Base-by-base conservation (phyloP, 2,113 vertebrate species). In the Trinectes maculatus region DNA sequence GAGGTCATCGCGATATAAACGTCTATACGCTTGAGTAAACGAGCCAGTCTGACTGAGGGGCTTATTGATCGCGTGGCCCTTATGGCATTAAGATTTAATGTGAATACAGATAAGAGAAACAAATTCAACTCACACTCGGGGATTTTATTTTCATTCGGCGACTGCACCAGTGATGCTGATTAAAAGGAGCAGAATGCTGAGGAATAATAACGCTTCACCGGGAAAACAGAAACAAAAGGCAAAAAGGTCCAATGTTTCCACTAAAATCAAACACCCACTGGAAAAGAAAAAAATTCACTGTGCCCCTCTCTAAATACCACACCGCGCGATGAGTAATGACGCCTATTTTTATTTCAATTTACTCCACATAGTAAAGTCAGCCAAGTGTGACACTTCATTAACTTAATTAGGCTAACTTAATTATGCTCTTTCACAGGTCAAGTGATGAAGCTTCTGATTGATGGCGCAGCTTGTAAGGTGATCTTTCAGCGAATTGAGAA, bases 351-450 rank as follows among this genome's bases (percentile, higher is more conserved):
- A 82, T 94, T 94, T 92, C 93, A 93, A 94, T 94, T 94, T 88
- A 67, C 84, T 91, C 80, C 77, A 87, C 92, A 90, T 90, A 92
- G 88, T 91, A 92, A 93, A 92, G 86, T 87, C 89, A 91, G 84
- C 87, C 85, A 88, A 92, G 91, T 92, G 90, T 91, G 92, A 93
- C 91, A 94, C 93, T 95, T 94, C 93, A 94, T 95, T 94, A 94
- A 93, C 89, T 92, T 94, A 94, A 95, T 95, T 95, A 95, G 90
- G 87, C 89, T 93, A 95, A 94, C 88, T 94, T 94, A 94, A 96
- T 94, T 94, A 94, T 90, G 88, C 85, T 90, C 87, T 91, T 93
- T 94, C 90, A 86, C 93, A 91, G 91, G 92, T 95, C 93, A 92
- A 86, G 92, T 91, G 80, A 85, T 87, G 94, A 91, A 90, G 87